Evolutionary conservation across 2,888 invertebrate species (phyloP).

Genomic region (Aphidius colemani): DNA sequence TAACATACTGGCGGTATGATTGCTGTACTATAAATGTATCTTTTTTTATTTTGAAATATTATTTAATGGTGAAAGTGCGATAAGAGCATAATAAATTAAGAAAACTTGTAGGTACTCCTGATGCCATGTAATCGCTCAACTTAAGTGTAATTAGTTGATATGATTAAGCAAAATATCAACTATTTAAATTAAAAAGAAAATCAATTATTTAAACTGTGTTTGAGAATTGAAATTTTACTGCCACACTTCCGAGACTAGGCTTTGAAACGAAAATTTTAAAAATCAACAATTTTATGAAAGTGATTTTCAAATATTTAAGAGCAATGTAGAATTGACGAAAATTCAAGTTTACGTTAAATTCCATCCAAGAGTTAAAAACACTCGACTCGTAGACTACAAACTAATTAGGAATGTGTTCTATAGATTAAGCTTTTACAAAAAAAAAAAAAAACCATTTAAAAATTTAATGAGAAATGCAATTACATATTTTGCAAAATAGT

Average conservation of each 20-base stretch:
- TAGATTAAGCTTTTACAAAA: background rate
- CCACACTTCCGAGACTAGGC: slow-evolving; percentile 30
- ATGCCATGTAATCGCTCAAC: slow-evolving; percentile 52
- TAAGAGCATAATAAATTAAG: slow-evolving; percentile 30
- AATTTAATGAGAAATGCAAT: slow-evolving; percentile 20
- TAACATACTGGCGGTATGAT: no score
- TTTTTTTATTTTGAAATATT: slow-evolving; percentile 8
- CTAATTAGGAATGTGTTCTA: slow-evolving; percentile 13
- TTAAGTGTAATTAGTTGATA: slow-evolving; percentile 47
- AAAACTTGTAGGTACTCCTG: slow-evolving; percentile 32
- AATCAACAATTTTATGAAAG: background rate
- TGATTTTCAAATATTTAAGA: no score
- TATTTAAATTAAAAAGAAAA: background rate
- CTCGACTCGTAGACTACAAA: slow-evolving; percentile 7
- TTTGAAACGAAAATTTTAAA: slow-evolving; percentile 6
- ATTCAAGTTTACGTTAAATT: background rate
- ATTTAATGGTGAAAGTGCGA: slow-evolving; percentile 33
- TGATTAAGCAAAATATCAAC: slow-evolving; percentile 25
- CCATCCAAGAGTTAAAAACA: slow-evolving; percentile 10
- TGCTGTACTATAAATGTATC: background rate
- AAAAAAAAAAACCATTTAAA: background rate
- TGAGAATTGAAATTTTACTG: slow-evolving; percentile 28
- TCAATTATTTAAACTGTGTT: no score
- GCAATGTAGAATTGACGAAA: background rate
- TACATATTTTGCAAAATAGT: slow-evolving; percentile 40